Evolutionary conservation across 2,113 vertebrate genomes (phyloP), one percentile per base, ranked within the genome.

Genomic region (Cebus imitator): DNA sequence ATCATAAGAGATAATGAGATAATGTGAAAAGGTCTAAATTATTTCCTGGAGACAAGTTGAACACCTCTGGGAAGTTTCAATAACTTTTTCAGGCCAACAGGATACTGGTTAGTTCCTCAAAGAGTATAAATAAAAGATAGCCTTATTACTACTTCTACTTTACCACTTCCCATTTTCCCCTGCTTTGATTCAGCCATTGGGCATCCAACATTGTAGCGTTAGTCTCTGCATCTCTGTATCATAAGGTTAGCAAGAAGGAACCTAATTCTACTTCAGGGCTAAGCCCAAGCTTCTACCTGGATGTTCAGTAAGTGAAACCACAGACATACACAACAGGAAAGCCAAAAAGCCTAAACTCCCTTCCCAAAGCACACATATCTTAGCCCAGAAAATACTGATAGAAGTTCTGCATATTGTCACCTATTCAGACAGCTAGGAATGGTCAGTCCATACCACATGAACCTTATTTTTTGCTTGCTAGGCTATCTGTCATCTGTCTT

Each of bases 31-130:
- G 48, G 16, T 73, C 80, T 88, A 64, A 55, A 87, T 85, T 92
- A 75, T 87, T 96, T 94, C 84, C 90, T 92, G 73, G 86, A 55
- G 40, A 35, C 50, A 83, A 95, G 32, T 8, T 86, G 76, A 85
- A 81, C n/a, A 61, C 40, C 95, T 95, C 84, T 90, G 97, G 97
- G 90, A 95, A 97, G 96, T 98, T 97, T 97, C 96, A 95, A 87
- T 96, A 90, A 97, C 85, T 93, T 97, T 98, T 98, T 92, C 61
- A 93, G 68, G 80, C 23, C 93, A 90, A 85, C 50, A 90, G 82
- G 90, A 96, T 93, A 79, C 86, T 58, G 61, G 30, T 5, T 93
- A 96, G 87, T 98, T 97, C 97, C 96, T 55, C 72, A 80, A 88
- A 97, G 85, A 90, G 52, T 80, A 66, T 73, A 45, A 91, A 92